A percentile compares a stretch with the other conserved stretches of the same genome.
phyloP scores from a whole-genome alignment of 2,113 vertebrate genomes.

The Xenopus tropicalis region DNA sequence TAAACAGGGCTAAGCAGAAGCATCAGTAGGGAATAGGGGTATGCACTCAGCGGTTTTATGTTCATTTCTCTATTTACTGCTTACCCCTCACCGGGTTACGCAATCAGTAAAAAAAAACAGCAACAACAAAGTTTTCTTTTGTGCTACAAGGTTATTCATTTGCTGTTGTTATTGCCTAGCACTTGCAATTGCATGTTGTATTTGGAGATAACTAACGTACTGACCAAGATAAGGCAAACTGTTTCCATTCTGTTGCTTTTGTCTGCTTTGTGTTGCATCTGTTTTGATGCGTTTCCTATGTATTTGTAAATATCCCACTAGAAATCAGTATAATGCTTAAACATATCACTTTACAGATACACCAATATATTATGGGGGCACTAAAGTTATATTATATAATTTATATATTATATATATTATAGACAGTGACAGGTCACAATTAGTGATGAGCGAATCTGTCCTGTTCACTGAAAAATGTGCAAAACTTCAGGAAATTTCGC shows the following conservation, averaged over 20 bases:
- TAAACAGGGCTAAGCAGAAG: constrained; percentile 61
- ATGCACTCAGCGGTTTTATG: constrained; percentile 60
- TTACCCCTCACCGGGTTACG: constrained; percentile 60
- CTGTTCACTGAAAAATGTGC: too few relatives aligned
- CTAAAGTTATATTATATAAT: too few relatives aligned
- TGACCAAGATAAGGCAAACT: background rate
- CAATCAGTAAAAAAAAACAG: constrained; percentile 43
- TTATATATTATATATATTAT: too few relatives aligned
- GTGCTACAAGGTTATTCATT: constrained; percentile 42
- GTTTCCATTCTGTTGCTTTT: background rate
- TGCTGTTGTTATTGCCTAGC: background rate
- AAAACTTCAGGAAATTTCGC: too few relatives aligned
- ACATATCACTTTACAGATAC: too few relatives aligned
- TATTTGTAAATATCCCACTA: too few relatives aligned
- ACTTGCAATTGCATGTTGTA: background rate
- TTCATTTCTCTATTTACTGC: constrained; percentile 61
- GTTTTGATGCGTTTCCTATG: background rate
- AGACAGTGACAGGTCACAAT: too few relatives aligned
- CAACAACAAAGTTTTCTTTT: constrained; percentile 48
- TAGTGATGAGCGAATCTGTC: too few relatives aligned
- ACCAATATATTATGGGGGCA: too few relatives aligned
- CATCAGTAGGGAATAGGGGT: constrained; percentile 59
- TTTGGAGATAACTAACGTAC: background rate
- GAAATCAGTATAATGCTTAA: too few relatives aligned
- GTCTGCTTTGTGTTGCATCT: background rate